Evolutionary conservation across 2,113 vertebrate genomes (phyloP).

Genomic region (Madoqua kirkii): DNA sequence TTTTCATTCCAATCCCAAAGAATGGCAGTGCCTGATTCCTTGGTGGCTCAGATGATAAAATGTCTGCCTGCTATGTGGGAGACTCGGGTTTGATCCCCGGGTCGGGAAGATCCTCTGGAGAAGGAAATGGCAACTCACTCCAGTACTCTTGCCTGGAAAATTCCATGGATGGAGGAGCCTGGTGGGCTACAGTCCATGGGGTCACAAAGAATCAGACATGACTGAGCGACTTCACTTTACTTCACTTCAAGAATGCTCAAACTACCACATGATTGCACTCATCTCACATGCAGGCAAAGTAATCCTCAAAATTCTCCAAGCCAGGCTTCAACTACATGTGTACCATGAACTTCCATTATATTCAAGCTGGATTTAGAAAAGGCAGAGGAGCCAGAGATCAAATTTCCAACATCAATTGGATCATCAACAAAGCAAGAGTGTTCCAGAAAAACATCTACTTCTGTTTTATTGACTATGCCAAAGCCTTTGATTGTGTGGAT

Average conservation of each 20-base stretch:
- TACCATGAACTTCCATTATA: neutral
- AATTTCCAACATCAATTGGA: fast-evolving
- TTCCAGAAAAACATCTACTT: neutral
- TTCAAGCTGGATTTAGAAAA: neutral
- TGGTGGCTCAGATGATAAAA: too few species aligned
- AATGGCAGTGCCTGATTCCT: neutral
- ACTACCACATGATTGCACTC: neutral
- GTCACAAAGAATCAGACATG: too few species aligned
- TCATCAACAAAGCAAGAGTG: neutral
- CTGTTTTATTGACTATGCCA: neutral
- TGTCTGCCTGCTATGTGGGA: fast-evolving
- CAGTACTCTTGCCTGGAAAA: too few species aligned
- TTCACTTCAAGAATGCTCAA: neutral
- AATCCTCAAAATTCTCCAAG: neutral
- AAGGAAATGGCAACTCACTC: too few species aligned
- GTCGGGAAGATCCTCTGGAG: too few species aligned
- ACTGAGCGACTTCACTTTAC: too few species aligned
- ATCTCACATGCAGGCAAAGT: neutral
- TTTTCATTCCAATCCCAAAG: neutral
- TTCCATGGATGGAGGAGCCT: too few species aligned
- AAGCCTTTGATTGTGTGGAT: neutral
- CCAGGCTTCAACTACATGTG: neutral
- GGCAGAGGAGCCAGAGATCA: neutral
- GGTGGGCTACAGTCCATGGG: too few species aligned
- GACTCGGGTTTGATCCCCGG: too few species aligned